These are phyloP conservation scores for Cephalopholis sonnerati DNA, from an alignment of 2,113 vertebrate genomes.

Conservation along the genomic window DNA sequence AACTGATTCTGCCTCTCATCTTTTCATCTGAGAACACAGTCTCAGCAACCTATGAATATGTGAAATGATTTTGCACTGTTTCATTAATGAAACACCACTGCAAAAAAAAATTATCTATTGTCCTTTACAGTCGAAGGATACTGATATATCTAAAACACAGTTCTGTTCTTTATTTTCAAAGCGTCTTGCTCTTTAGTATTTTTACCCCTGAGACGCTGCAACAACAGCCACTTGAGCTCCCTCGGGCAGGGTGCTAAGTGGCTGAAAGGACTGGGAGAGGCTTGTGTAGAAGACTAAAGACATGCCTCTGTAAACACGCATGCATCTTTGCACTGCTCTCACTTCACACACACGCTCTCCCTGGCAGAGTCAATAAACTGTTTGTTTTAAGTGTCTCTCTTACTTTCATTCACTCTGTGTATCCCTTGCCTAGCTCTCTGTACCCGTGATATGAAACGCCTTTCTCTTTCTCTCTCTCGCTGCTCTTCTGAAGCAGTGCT, in stretches of 20 bases:
- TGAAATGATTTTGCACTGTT: neutral
- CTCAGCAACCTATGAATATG: conserved; percentile 23
- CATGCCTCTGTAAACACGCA: conserved; percentile 62
- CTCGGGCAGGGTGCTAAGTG: conserved; percentile 66
- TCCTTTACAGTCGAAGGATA: conserved; percentile 18
- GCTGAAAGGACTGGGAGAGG: conserved; percentile 57
- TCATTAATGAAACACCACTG: conserved; percentile 10
- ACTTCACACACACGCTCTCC: conserved; percentile 63
- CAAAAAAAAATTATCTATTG: conserved; percentile 6
- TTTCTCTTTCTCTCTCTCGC: conserved; percentile 37
- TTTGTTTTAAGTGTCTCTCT: conserved; percentile 76
- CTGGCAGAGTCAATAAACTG: conserved; percentile 72
- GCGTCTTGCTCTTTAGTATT: conserved; percentile 53
- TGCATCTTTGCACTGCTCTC: conserved; percentile 66
- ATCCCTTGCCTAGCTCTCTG: conserved; percentile 51
- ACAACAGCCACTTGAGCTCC: conserved; percentile 64
- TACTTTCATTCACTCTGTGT: conserved; percentile 62
- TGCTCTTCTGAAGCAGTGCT: conserved; percentile 65
- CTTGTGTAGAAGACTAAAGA: conserved; percentile 67
- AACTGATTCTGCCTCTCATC: conserved; percentile 27
- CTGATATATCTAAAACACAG: conserved; percentile 27
- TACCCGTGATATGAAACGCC: conserved; percentile 53
- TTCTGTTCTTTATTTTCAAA: conserved; percentile 46
- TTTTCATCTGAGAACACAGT: conserved; percentile 14
- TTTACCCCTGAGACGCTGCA: conserved; percentile 59